Evolutionary conservation across 2,113 vertebrate genomes (phyloP).

Genomic region (Solea solea): DNA sequence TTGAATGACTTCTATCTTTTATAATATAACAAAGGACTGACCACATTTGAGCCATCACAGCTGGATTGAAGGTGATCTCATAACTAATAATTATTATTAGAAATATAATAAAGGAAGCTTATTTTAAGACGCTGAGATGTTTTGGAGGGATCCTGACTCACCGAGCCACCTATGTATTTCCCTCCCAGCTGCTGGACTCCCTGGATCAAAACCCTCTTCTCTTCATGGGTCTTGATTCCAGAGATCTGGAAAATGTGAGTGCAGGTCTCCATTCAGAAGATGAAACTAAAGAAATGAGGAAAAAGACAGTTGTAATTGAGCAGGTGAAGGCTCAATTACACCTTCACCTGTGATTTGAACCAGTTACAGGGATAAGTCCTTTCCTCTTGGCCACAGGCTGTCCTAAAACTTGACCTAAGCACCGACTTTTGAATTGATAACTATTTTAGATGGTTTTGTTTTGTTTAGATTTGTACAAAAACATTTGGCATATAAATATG

Average conservation of each 20-base stretch:
- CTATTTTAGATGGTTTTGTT: no score
- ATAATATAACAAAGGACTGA: no score
- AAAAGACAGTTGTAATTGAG: neutral
- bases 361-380: no score
- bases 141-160: slow-evolving; percentile 66
- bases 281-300: neutral
- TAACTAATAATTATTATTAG: no score
- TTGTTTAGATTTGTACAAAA: no score
- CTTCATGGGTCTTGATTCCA: slow-evolving; percentile 70
- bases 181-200: slow-evolving; percentile 77
- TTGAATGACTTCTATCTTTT: no score
- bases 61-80: neutral
- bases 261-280: slow-evolving; percentile 63
- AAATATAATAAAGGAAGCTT: no score
- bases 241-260: slow-evolving; percentile 80
- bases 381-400: no score
- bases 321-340: neutral
- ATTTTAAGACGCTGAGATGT: neutral
- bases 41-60: no score
- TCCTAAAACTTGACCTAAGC: no score
- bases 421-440: no score
- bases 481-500: no score
- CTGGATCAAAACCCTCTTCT: slow-evolving; percentile 71
- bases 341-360: neutral
- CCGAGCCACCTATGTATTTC: slow-evolving; percentile 80